These are phyloP conservation scores for Trinectes maculatus DNA, from an alignment of 2,113 vertebrate genomes.

Conservation along the genomic window DNA sequence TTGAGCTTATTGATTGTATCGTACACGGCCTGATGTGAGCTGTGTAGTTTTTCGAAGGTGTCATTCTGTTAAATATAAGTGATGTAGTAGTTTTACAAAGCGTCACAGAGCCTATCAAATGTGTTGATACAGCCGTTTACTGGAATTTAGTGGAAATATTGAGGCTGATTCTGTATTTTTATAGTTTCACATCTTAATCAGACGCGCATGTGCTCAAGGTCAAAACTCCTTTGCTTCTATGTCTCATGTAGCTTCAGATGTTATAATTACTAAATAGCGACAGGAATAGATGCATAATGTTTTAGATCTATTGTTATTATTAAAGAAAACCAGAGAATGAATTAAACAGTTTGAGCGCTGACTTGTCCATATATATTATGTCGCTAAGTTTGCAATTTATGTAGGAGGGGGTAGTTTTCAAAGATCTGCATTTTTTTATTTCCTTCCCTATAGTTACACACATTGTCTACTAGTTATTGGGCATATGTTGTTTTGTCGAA, in stretches of 20 bases:
- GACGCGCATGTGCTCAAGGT: constrained; percentile 42
- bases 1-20: no score
- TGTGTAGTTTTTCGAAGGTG: constrained; percentile 4
- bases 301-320: no score
- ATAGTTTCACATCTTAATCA: constrained; percentile 50
- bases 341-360: no score
- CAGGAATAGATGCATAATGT: background rate
- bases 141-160: constrained; percentile 42
- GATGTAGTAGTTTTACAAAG: constrained; percentile 28
- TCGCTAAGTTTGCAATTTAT: no score
- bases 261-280: background rate
- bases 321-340: no score
- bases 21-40: no score
- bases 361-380: no score
- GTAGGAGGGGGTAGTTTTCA: background rate
- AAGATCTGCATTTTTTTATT: background rate
- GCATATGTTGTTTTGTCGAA: background rate
- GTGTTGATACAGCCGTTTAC: constrained; percentile 22
- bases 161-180: constrained; percentile 51
- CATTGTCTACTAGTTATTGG: background rate
- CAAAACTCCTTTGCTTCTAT: constrained; percentile 15
- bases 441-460: background rate
- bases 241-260: constrained; percentile 9
- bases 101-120: constrained; percentile 41
- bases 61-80: background rate